These are phyloP conservation scores for Aegithalos caudatus DNA, from an alignment of 2,113 vertebrate genomes.

Conservation along the genomic window DNA sequence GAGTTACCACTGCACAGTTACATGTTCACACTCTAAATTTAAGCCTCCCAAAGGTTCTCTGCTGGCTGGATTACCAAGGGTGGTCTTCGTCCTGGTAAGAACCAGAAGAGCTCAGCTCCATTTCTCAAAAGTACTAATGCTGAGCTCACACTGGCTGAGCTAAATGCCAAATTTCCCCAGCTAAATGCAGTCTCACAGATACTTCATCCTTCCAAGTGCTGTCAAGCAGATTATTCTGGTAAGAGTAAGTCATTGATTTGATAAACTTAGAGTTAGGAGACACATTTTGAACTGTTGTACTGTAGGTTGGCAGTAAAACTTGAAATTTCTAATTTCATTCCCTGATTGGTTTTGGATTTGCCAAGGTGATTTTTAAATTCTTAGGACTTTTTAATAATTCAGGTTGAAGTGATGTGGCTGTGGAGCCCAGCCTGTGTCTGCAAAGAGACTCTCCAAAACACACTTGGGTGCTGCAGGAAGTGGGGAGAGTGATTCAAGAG, in stretches of 20 bases:
- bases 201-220: neutral
- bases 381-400: neutral
- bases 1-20: neutral
- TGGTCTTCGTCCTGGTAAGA: neutral
- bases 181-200: neutral
- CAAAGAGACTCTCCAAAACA: neutral
- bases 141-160: neutral
- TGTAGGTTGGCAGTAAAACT: neutral
- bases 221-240: neutral
- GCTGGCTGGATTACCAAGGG: neutral
- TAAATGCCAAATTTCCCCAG: neutral
- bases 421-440: neutral
- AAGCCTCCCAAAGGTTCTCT: neutral
- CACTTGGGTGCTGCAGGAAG: neutral
- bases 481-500: neutral
- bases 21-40: neutral
- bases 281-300: neutral
- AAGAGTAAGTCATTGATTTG: neutral
- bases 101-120: neutral
- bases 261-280: neutral
- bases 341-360: neutral
- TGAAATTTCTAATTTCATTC: neutral
- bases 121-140: neutral
- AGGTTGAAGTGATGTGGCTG: neutral
- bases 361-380: neutral